Conservation (phyloP, 1,140 invertebrate species). For the Macrosteles quadrilineatus region DNA sequence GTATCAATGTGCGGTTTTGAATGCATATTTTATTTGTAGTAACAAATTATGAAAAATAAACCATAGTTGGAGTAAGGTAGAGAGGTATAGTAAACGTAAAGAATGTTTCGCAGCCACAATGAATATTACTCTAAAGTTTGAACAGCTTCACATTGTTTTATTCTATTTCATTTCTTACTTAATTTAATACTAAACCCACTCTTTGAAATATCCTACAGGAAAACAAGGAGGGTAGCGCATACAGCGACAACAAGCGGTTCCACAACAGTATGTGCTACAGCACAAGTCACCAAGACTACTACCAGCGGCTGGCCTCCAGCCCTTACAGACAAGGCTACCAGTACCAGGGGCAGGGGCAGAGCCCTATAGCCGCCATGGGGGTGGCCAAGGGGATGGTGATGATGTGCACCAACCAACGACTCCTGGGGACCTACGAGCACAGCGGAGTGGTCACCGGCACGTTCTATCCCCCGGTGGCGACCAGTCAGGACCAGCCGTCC, state of each 20-base stretch:
- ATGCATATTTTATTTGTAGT: too few relatives aligned
- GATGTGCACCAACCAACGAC: conserved; percentile 70
- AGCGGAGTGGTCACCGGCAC: conserved; percentile 59
- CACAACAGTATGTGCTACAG: conserved; percentile 4
- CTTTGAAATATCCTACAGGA: too few relatives aligned
- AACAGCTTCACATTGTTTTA: too few relatives aligned
- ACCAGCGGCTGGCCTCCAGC: conserved; percentile 26
- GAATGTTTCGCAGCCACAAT: too few relatives aligned
- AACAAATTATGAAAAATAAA: too few relatives aligned
- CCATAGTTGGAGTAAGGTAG: too few relatives aligned
- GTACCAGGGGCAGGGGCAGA: conserved; percentile 39
- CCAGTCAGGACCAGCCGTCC: conserved; percentile 69
- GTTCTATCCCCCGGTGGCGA: conserved; percentile 80
- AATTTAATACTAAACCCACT: too few relatives aligned
- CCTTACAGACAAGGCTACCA: conserved; percentile 27
- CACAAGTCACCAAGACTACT: conserved; percentile 30
- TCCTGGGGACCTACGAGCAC: conserved; percentile 54
- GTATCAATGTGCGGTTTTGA: too few relatives aligned
- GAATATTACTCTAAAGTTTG: too few relatives aligned
- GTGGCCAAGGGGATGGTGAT: conserved; percentile 85
- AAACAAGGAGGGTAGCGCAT: conserved; percentile 18
- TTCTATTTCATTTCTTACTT: too few relatives aligned
- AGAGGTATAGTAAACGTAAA: too few relatives aligned
- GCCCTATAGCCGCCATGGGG: conserved; percentile 69
- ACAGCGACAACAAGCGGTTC: conserved; percentile 24